These are phyloP conservation scores for Canis aureus DNA, from an alignment of 2,113 vertebrate species.

Conservation along the genomic window DNA sequence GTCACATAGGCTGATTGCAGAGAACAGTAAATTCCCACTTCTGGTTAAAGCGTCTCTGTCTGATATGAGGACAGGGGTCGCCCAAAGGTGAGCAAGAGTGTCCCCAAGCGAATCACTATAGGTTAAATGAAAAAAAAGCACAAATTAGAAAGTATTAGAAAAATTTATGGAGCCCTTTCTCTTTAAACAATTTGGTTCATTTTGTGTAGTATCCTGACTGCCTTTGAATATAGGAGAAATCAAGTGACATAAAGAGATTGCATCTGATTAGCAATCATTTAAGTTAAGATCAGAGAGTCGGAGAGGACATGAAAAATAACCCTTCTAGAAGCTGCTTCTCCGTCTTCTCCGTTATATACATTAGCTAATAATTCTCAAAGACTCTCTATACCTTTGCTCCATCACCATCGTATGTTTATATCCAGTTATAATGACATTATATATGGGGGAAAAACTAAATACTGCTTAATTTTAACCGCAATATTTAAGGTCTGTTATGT, in stretches of 20 bases:
- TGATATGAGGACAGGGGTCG: background rate
- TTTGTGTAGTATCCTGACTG: background rate
- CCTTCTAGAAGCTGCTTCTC: background rate
- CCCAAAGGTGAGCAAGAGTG: background rate
- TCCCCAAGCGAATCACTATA: background rate
- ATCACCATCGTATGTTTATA: background rate
- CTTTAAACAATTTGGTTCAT: background rate
- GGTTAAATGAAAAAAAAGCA: background rate
- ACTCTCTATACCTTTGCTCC: background rate
- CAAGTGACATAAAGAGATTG: background rate
- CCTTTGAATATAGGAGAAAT: conserved; percentile 25
- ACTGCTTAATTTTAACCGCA: background rate
- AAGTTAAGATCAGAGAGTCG: background rate
- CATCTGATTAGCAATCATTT: background rate
- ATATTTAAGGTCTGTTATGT: background rate
- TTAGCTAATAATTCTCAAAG: background rate
- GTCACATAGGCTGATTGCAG: background rate
- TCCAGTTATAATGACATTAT: background rate
- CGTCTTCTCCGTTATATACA: background rate
- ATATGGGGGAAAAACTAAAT: background rate
- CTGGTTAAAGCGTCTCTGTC: background rate
- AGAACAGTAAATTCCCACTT: background rate
- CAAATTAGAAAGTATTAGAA: background rate
- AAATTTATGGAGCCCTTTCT: background rate
- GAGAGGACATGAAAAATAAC: background rate